Conservation (phyloP, 1,140 invertebrate species). For the Pantala flavescens region DNA sequence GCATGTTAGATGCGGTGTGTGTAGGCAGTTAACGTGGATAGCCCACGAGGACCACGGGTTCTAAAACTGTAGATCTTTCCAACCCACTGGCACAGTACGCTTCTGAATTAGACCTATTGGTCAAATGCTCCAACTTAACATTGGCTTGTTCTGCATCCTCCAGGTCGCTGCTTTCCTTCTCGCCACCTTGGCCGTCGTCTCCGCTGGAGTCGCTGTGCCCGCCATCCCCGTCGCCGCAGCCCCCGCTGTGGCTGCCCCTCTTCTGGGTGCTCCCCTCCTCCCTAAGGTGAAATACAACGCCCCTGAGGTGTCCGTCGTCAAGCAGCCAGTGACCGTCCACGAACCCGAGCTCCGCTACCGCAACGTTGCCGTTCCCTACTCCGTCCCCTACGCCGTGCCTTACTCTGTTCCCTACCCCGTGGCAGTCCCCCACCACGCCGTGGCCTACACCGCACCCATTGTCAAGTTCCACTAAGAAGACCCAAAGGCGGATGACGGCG, state of each 20-base stretch:
- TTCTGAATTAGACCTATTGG: too few relatives aligned
- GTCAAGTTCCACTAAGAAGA: background rate
- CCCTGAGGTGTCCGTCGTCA: slow-evolving; percentile 28
- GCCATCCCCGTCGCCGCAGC: background rate
- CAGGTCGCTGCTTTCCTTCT: too few relatives aligned
- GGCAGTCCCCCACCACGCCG: background rate
- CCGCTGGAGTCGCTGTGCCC: background rate
- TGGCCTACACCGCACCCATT: background rate
- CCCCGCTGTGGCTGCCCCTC: slow-evolving; percentile 16
- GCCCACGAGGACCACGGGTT: too few relatives aligned
- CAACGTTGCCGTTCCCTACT: slow-evolving; percentile 27
- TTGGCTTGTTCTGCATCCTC: too few relatives aligned
- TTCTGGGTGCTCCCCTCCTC: slow-evolving; percentile 26
- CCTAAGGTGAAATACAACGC: slow-evolving; percentile 28
- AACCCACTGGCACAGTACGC: too few relatives aligned
- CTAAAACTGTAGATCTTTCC: too few relatives aligned
- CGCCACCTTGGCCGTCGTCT: background rate
- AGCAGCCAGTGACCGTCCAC: slow-evolving; percentile 27
- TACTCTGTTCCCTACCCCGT: slow-evolving; percentile 18
- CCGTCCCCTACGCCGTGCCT: slow-evolving; percentile 27
- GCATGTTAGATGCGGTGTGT: too few relatives aligned
- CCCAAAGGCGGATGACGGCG: too few relatives aligned
- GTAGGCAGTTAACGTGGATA: too few relatives aligned
- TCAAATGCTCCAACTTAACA: too few relatives aligned
- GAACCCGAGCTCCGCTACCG: slow-evolving; percentile 27